phyloP scores from a whole-genome alignment of 1,140 invertebrate genomes.

The Babylonia areolata region DNA sequence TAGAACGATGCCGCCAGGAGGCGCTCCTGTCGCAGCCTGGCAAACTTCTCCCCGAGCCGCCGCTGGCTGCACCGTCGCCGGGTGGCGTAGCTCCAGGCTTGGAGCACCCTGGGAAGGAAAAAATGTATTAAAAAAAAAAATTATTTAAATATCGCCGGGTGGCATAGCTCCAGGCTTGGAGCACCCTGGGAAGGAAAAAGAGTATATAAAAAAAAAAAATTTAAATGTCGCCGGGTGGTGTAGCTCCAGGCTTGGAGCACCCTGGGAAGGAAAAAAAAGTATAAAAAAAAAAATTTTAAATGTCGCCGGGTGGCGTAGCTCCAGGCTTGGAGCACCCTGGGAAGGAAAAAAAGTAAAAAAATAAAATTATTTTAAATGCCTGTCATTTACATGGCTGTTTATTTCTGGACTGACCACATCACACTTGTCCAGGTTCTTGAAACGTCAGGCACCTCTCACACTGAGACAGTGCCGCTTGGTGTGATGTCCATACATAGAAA shows the following conservation, averaged over 20 bases:
- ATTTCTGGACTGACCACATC: too few species aligned
- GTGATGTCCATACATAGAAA: too few species aligned
- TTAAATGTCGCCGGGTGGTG: not conserved
- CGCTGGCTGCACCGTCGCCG: conserved; percentile 30
- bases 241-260: conserved; percentile 30
- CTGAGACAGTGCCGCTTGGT: too few species aligned
- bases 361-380: too few species aligned
- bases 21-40: conserved; percentile 17
- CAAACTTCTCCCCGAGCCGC: conserved; percentile 23
- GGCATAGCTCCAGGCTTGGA: conserved; percentile 24
- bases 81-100: conserved; percentile 15
- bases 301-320: not conserved
- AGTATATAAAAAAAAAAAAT: too few species aligned
- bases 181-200: conserved; percentile 6
- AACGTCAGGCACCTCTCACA: too few species aligned
- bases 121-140: too few species aligned
- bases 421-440: too few species aligned
- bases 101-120: conserved; percentile 16
- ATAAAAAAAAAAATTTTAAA: too few species aligned
- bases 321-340: conserved; percentile 32
- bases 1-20: conserved; percentile 17
- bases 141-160: too few species aligned
- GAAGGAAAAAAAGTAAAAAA: not conserved
- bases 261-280: not conserved
- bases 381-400: too few species aligned